Conservation (phyloP, 2,113 vertebrate species). For the Chiloscyllium plagiosum region DNA sequence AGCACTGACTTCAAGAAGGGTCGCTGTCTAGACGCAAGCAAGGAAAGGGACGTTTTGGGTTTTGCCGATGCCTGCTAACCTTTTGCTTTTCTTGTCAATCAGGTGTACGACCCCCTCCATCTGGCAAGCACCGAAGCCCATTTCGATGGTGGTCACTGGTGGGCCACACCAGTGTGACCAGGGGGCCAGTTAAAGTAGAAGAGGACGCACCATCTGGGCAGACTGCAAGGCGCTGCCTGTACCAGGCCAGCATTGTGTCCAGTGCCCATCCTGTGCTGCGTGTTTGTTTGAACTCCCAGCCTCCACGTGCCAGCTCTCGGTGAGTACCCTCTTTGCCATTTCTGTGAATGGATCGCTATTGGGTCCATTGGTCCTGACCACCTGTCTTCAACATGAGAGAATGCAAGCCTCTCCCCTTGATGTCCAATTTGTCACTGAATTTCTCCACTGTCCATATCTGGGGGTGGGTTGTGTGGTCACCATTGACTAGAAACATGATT, state of each 20-base stretch:
- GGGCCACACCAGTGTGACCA: not conserved
- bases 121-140: not conserved
- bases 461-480: too few species aligned
- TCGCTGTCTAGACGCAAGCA: too few species aligned
- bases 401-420: too few species aligned
- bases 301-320: not conserved
- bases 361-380: not conserved
- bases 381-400: too few species aligned
- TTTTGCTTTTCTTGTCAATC: not conserved
- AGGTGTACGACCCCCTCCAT: not conserved
- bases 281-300: not conserved
- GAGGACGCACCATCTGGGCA: not conserved
- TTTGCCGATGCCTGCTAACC: not conserved
- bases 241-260: not conserved
- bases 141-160: not conserved
- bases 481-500: too few species aligned
- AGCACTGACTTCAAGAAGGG: too few species aligned
- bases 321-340: not conserved
- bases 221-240: not conserved
- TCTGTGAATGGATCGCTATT: not conserved
- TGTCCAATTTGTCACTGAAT: too few species aligned
- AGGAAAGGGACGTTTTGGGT: not conserved
- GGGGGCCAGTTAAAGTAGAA: not conserved
- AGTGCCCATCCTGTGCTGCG: not conserved
- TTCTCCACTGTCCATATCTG: too few species aligned